phyloP scores from a whole-genome alignment of 2,888 invertebrate species.

The Drosophila vallismaia region DNA sequence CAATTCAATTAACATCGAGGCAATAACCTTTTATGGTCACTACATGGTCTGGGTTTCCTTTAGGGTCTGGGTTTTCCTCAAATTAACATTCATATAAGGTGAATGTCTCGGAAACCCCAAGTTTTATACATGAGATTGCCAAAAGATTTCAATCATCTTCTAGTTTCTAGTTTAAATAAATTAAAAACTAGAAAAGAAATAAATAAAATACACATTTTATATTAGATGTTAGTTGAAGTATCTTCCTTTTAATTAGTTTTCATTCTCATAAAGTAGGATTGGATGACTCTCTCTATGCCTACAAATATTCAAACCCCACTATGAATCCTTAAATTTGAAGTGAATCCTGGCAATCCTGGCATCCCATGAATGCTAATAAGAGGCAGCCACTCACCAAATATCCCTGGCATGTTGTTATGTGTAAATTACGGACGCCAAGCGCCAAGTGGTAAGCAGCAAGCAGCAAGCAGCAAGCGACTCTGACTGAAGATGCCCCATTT shows the following conservation, averaged over 20 bases:
- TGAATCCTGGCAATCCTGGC: slow-evolving; percentile 37
- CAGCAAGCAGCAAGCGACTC: background rate
- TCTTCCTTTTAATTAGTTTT: too few relatives aligned
- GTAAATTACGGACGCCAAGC: slow-evolving; percentile 17
- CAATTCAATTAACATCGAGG: slow-evolving; percentile 57
- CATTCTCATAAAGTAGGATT: too few relatives aligned
- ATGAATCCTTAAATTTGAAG: slow-evolving; percentile 20
- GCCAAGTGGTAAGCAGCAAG: too few relatives aligned
- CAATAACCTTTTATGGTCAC: slow-evolving; percentile 50
- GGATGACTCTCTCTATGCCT: background rate
- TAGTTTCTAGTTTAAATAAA: too few relatives aligned
- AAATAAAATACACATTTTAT: too few relatives aligned
- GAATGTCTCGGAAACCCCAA: background rate
- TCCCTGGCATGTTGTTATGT: slow-evolving; percentile 29
- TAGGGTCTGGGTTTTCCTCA: background rate
- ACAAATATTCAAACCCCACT: slow-evolving; percentile 2
- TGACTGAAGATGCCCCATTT: slow-evolving; percentile 4
- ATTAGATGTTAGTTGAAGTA: too few relatives aligned
- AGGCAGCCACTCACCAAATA: slow-evolving; percentile 29
- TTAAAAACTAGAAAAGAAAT: too few relatives aligned
- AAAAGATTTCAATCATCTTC: too few relatives aligned
- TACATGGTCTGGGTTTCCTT: slow-evolving; percentile 18
- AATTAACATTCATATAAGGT: slow-evolving; percentile 7
- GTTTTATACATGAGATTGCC: too few relatives aligned
- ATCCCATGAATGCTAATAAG: slow-evolving; percentile 41